These are phyloP conservation scores for Desmodus rotundus DNA, from an alignment of 2,113 vertebrate genomes.

Conservation along the genomic window DNA sequence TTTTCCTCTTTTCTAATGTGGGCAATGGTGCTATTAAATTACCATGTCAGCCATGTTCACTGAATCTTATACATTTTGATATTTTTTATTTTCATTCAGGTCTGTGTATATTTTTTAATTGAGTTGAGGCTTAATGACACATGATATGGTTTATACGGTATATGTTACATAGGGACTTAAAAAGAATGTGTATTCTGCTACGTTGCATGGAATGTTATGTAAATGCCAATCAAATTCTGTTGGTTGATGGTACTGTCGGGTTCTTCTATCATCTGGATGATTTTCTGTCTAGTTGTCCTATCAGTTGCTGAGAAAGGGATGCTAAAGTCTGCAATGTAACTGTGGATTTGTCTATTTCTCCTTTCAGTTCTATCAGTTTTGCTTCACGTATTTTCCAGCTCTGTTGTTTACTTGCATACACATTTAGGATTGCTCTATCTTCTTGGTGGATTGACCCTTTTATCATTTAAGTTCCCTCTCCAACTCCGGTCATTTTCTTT, in stretches of 20 bases:
- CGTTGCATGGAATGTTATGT: not conserved
- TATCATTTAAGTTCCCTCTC: not conserved
- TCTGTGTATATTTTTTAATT: not conserved
- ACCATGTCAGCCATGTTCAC: not conserved
- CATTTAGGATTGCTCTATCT: not conserved
- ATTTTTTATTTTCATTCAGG: not conserved
- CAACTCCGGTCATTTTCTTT: not conserved
- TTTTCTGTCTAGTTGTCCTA: too few species aligned
- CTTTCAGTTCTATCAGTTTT: not conserved
- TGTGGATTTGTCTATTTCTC: not conserved
- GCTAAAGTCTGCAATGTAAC: not conserved
- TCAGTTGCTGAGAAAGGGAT: too few species aligned
- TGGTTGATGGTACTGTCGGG: not conserved
- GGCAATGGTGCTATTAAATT: not conserved
- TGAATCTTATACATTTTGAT: not conserved
- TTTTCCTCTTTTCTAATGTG: not conserved
- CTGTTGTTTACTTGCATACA: not conserved
- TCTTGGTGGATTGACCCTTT: not conserved
- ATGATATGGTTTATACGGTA: not conserved
- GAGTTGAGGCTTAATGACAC: not conserved
- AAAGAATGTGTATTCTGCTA: too few species aligned
- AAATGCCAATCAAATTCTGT: not conserved
- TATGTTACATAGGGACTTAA: not conserved
- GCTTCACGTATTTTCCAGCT: not conserved
- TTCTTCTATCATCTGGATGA: not conserved